Conservation (phyloP, 1,140 invertebrate genomes). For the Hyles euphorbiae region DNA sequence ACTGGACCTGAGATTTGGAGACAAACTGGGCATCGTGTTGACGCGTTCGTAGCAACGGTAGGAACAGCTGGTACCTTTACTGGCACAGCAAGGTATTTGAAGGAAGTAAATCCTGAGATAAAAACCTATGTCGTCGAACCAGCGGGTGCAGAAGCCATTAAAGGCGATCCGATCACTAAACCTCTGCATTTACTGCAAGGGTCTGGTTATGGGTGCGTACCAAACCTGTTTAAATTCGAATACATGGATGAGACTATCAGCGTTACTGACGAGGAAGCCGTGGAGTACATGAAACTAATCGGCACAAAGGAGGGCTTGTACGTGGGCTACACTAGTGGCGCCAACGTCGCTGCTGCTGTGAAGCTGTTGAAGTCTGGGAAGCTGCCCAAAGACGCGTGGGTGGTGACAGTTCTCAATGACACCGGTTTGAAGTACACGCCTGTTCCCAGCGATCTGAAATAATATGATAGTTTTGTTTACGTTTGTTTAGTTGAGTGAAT, state of each 20-base stretch:
- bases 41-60: conserved; percentile 58
- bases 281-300: conserved; percentile 51
- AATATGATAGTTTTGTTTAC: too few relatives aligned
- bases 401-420: conserved; percentile 57
- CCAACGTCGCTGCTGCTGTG: conserved; percentile 60
- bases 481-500: too few relatives aligned
- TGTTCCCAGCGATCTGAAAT: conserved; percentile 26
- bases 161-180: conserved; percentile 52
- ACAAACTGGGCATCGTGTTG: conserved; percentile 56
- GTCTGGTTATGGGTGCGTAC: conserved; percentile 60
- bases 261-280: conserved; percentile 55
- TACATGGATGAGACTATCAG: conserved; percentile 47
- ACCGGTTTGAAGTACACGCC: conserved; percentile 60
- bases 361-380: conserved; percentile 51
- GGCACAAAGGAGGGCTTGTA: conserved; percentile 62
- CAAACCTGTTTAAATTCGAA: conserved; percentile 45
- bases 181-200: conserved; percentile 63
- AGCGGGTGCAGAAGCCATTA: conserved; percentile 52
- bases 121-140: conserved; percentile 56
- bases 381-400: conserved; percentile 54
- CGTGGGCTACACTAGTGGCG: conserved; percentile 64
- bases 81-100: conserved; percentile 55
- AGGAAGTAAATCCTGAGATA: conserved; percentile 54
- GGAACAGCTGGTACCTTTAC: conserved; percentile 61
- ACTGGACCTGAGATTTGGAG: conserved; percentile 67